Evolutionary conservation across 2,888 invertebrate genomes (phyloP).

Genomic region (Lepetodrilus schrolli): DNA sequence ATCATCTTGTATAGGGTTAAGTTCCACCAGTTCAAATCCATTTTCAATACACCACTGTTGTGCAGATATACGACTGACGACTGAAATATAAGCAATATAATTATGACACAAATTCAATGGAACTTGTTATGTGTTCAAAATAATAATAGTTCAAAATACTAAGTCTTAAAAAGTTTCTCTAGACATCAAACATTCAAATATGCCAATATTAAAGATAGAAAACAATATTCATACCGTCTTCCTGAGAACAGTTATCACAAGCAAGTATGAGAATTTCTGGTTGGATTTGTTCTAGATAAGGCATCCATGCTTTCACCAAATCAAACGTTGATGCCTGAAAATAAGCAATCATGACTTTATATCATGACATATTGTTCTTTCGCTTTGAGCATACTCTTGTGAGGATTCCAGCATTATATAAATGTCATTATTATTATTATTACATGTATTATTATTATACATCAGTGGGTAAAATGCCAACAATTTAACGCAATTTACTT

Average conservation of each 20-base stretch:
- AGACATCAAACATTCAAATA: neutral
- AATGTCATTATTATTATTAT: neutral
- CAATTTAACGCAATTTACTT: no score
- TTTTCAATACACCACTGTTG: constrained; percentile 81
- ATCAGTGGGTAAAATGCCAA: no score
- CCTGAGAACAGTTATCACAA: constrained; percentile 75
- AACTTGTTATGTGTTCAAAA: neutral
- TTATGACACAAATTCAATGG: neutral
- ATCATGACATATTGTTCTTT: no score
- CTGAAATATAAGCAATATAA: constrained; percentile 48
- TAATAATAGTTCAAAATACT: neutral
- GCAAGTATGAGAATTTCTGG: constrained; percentile 80
- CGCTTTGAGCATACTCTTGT: neutral
- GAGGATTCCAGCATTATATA: no score
- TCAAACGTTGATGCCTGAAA: constrained; percentile 74
- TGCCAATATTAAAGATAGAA: neutral
- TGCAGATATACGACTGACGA: constrained; percentile 51
- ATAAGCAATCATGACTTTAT: neutral
- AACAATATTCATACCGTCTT: constrained; percentile 44
- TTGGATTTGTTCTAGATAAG: constrained; percentile 76
- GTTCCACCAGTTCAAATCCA: constrained; percentile 83
- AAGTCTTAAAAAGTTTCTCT: neutral
- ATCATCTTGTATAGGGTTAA: constrained; percentile 77
- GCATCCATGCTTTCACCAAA: constrained; percentile 76
- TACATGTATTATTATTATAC: neutral